Conservation (phyloP, 2,888 invertebrate genomes). For the Tipula confusa region DNA sequence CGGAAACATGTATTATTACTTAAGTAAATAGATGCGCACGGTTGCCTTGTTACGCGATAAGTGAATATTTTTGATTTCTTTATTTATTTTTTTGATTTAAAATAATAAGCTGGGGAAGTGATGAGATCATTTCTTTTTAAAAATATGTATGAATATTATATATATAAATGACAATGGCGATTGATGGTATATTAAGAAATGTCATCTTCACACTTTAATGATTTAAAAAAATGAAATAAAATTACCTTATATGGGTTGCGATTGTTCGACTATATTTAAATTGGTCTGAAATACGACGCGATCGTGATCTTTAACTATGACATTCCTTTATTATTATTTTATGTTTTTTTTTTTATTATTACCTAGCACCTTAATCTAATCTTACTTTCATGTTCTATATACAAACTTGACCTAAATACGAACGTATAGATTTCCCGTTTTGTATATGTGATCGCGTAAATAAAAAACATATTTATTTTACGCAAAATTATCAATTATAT, state of each 20-base stretch:
- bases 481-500: background rate
- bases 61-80: background rate
- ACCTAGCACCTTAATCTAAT: background rate
- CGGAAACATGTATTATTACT: background rate
- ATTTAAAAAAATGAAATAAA: background rate
- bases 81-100: background rate
- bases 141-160: background rate
- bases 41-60: background rate
- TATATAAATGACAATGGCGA: background rate
- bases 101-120: background rate
- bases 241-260: background rate
- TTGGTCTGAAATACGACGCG: background rate
- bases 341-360: no score
- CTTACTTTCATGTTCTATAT: background rate
- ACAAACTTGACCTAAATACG: background rate
- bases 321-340: background rate
- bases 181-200: background rate
- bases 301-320: background rate
- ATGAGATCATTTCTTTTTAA: background rate
- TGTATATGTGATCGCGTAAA: background rate
- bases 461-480: background rate
- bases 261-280: background rate
- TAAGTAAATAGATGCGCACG: slow-evolving; percentile 6
- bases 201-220: background rate
- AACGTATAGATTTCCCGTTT: background rate